phyloP scores from a whole-genome alignment of 1,140 invertebrate species.

The Caenorhabditis remanei region DNA sequence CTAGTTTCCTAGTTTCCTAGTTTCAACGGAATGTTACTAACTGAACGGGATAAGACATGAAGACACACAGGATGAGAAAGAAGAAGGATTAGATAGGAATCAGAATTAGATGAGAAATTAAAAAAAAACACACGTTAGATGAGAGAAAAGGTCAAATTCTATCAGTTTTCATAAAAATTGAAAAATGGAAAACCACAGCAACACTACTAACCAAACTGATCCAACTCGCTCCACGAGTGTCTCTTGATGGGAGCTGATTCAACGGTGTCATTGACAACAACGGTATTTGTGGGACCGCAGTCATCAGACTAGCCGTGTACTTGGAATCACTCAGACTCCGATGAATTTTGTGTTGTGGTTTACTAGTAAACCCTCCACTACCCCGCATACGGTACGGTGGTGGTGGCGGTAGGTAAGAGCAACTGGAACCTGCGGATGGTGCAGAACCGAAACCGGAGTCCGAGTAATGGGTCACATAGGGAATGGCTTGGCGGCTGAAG shows the following conservation, averaged over 20 bases:
- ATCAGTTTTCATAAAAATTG: neutral
- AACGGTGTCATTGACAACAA: slow-evolving; percentile 51
- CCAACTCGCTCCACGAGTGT: slow-evolving; percentile 56
- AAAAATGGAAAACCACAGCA: neutral
- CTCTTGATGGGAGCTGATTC: slow-evolving; percentile 55
- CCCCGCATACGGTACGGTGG: slow-evolving; percentile 72
- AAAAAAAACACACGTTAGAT: neutral
- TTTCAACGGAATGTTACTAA: slow-evolving; percentile 17
- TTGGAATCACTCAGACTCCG: slow-evolving; percentile 72
- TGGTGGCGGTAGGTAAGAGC: slow-evolving; percentile 71
- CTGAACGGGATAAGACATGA: neutral
- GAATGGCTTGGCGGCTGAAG: slow-evolving; percentile 57
- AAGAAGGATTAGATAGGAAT: neutral
- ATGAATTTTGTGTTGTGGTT: slow-evolving; percentile 70
- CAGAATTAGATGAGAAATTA: slow-evolving; percentile 12
- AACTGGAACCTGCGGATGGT: slow-evolving; percentile 71
- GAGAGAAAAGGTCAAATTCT: neutral
- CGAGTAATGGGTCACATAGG: slow-evolving; percentile 74
- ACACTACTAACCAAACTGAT: slow-evolving; percentile 62
- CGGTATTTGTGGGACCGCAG: slow-evolving; percentile 5
- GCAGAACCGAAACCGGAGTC: slow-evolving; percentile 73
- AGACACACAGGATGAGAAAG: no score
- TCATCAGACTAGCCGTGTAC: slow-evolving; percentile 64
- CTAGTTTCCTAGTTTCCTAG: neutral
- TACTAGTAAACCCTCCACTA: slow-evolving; percentile 49